These are phyloP conservation scores for Diuraphis noxia DNA, from an alignment of 1,140 invertebrate genomes.

Conservation along the genomic window DNA sequence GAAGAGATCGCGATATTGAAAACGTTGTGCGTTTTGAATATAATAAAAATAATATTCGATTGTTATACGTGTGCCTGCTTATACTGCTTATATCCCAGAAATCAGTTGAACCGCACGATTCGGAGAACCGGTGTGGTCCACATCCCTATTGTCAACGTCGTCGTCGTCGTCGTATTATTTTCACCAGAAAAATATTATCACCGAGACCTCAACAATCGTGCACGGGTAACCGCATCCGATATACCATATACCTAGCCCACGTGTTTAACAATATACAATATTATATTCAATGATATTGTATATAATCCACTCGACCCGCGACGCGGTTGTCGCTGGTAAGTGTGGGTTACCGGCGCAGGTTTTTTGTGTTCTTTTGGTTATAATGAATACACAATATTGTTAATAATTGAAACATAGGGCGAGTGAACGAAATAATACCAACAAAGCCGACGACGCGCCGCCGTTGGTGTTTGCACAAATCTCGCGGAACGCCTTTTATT, in stretches of 20 bases:
- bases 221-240: not conserved
- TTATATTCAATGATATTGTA: too few species aligned
- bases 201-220: not conserved
- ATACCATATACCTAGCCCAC: too few species aligned
- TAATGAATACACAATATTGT: not conserved
- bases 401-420: not conserved
- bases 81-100: not conserved
- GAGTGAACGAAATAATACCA: not conserved
- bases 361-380: not conserved
- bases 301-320: not conserved
- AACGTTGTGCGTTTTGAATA: not conserved
- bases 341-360: not conserved
- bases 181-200: not conserved
- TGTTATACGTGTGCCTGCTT: not conserved
- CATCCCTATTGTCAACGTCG: not conserved
- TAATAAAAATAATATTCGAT: not conserved
- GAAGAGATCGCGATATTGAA: not conserved
- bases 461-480: constrained; percentile 19
- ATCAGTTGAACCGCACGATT: not conserved
- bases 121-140: not conserved
- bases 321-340: too few species aligned
- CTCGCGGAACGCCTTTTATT: not conserved
- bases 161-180: not conserved
- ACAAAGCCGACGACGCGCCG: not conserved
- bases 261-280: too few species aligned